Conservation (phyloP, 1,140 invertebrate genomes). For the Cephus cinctus region DNA sequence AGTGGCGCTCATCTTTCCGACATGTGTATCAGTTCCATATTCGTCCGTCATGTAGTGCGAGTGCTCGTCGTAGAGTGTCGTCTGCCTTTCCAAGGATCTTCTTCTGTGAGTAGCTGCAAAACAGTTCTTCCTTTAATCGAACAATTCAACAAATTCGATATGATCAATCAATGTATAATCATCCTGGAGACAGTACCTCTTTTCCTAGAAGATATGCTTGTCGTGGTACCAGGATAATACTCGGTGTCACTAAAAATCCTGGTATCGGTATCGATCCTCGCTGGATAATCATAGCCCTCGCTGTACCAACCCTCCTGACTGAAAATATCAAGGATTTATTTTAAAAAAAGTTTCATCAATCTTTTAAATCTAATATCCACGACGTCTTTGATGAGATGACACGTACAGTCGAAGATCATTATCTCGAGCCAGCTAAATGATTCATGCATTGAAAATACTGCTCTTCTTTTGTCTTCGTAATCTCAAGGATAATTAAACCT, state of each 20-base stretch:
- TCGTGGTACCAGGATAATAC: constrained; percentile 49
- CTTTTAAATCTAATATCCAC: not conserved
- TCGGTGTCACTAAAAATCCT: constrained; percentile 55
- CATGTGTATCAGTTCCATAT: constrained; percentile 36
- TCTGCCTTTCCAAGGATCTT: constrained; percentile 78
- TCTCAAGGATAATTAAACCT: not conserved
- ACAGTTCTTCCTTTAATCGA: not conserved
- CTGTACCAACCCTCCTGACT: constrained; percentile 56
- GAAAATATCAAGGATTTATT: constrained; percentile 31
- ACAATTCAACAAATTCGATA: not conserved
- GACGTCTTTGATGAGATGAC: not conserved
- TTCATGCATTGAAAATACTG: not conserved
- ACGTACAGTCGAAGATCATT: not conserved
- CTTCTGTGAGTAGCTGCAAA: constrained; percentile 60
- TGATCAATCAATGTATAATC: not conserved
- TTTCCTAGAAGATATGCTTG: constrained; percentile 42
- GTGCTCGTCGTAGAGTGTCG: constrained; percentile 74
- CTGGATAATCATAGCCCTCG: constrained; percentile 51
- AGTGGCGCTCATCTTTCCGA: constrained; percentile 44
- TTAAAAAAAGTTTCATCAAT: not conserved
- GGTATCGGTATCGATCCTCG: constrained; percentile 45
- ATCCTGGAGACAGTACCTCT: constrained; percentile 33
- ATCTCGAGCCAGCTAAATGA: not conserved
- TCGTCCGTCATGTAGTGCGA: constrained; percentile 40
- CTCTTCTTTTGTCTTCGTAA: not conserved